Percentiles rank a stretch among this genome's conserved stretches.
Evolutionary conservation across 2,797 vertebrate genomes (phyloP).

Genomic region (Coregonus ussuriensis): DNA sequence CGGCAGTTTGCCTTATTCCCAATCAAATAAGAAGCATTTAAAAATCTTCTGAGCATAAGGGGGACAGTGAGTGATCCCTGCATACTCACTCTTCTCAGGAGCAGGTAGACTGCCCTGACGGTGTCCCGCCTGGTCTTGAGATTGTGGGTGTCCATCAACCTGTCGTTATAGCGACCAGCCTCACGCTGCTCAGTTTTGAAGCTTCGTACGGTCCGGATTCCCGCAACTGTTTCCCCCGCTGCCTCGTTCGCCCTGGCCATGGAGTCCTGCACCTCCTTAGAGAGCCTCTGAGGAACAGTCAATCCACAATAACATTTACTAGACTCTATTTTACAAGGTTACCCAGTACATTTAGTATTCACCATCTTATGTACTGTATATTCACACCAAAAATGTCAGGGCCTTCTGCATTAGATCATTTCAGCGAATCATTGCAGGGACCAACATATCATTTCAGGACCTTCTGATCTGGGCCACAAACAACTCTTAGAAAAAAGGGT

Average conservation of each 20-base stretch:
- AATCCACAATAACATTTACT: neutral
- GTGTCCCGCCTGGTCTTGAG: conserved; percentile 66
- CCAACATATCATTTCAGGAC: no score
- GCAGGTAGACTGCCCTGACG: conserved; percentile 65
- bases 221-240: conserved; percentile 75
- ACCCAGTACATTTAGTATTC: neutral
- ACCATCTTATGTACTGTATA: neutral
- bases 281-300: conserved; percentile 66
- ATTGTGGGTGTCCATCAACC: conserved; percentile 66
- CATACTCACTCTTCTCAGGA: conserved; percentile 73
- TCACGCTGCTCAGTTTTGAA: conserved; percentile 77
- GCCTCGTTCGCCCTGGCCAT: conserved; percentile 75
- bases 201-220: conserved; percentile 76
- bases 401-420: neutral
- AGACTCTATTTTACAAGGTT: neutral
- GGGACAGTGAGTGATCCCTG: neutral
- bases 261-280: conserved; percentile 73
- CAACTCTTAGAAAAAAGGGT: no score
- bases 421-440: neutral
- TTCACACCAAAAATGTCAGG: neutral
- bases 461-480: no score
- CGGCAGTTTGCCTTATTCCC: no score
- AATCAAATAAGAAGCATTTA: fast-evolving
- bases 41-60: neutral
- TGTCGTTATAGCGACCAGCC: conserved; percentile 64